These are phyloP conservation scores for Harpalus rubripes DNA, from an alignment of 2,888 invertebrate genomes.

Conservation along the genomic window DNA sequence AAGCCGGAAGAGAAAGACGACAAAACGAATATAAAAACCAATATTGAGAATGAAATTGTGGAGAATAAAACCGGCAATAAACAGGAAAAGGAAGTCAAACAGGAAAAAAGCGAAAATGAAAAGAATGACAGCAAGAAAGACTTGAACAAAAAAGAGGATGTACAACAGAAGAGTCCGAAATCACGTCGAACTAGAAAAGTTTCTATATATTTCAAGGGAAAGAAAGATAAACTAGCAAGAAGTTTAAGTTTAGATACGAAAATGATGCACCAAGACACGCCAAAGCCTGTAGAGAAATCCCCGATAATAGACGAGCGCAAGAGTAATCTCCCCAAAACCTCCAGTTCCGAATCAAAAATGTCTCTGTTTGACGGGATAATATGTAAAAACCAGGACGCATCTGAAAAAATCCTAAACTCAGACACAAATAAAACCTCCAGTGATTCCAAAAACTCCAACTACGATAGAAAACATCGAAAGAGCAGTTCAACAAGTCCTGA, in stretches of 20 bases:
- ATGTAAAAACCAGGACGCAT: slow-evolving; percentile 54
- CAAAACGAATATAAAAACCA: slow-evolving; percentile 55
- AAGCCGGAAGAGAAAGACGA: slow-evolving; percentile 61
- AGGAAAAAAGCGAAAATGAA: slow-evolving; percentile 69
- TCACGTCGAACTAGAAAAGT: slow-evolving; percentile 75
- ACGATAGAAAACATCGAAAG: slow-evolving; percentile 72
- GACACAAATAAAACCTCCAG: slow-evolving; percentile 64
- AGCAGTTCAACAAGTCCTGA: slow-evolving; percentile 76
- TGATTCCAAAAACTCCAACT: slow-evolving; percentile 60
- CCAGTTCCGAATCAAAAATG: slow-evolving; percentile 71
- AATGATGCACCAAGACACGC: slow-evolving; percentile 71
- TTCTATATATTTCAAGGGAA: slow-evolving; percentile 77
- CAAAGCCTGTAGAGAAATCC: slow-evolving; percentile 69
- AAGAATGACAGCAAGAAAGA: slow-evolving; percentile 68
- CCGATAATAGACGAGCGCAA: slow-evolving; percentile 68
- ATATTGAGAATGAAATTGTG: slow-evolving; percentile 59
- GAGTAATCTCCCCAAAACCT: slow-evolving; percentile 66
- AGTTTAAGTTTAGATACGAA: slow-evolving; percentile 68
- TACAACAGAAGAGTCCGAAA: slow-evolving; percentile 72
- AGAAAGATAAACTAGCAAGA: slow-evolving; percentile 72
- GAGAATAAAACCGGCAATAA: slow-evolving; percentile 13
- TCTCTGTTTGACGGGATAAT: slow-evolving; percentile 38
- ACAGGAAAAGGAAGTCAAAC: slow-evolving; percentile 74
- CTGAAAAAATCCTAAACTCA: slow-evolving; percentile 53
- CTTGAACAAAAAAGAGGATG: slow-evolving; percentile 69